Evolutionary conservation across 1,140 invertebrate genomes (phyloP), one percentile per base, ranked within the genome.

Genomic region (Acromyrmex charruanus): DNA sequence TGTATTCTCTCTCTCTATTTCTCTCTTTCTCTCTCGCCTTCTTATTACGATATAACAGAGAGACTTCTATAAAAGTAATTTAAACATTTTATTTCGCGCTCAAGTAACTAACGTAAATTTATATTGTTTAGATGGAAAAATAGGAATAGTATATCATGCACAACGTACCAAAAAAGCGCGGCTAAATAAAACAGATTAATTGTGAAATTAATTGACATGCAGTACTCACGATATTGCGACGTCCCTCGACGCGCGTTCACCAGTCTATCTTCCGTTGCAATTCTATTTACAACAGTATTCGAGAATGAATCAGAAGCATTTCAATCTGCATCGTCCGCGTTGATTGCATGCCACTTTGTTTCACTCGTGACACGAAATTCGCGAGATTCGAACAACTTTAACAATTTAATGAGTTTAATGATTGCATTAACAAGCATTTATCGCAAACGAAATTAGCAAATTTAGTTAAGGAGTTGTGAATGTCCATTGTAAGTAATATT

Each of bases 161-260:
- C 31, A 65, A 65, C n/a, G 7, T n/a, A 65, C 0, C 3, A 39
- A 39, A 66, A 66, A 66, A 66, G 31, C 3, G 18, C 31, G n/a
- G 18, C 3, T 66, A 66, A 66, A 66, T 66, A 66, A 66, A 66
- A 66, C 9, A 39, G 18, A 66, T 66, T 39, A 66, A n/a, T n/a
- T n/a, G 63, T 39, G 63, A 66, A 39, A 66, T 66, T 39, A 39
- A 66, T 39, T 39, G 18, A 66, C 35, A n/a, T 66, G 35, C 31
- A 65, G 3, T 66, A n/a, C 18, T 66, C 63, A 21, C 18, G 18
- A 66, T 12, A 35, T 66, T 31, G 9, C 63, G 31, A 66, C 31
- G 31, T 35, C 16, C 28, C 59, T 28, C 25, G 59, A 28, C 49
- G 14, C 49, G 49, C 6, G 16, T 65, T 2, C 63, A n/a, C 9